Conservation (phyloP, 2,888 invertebrate genomes). For the Andrena bicolor region DNA sequence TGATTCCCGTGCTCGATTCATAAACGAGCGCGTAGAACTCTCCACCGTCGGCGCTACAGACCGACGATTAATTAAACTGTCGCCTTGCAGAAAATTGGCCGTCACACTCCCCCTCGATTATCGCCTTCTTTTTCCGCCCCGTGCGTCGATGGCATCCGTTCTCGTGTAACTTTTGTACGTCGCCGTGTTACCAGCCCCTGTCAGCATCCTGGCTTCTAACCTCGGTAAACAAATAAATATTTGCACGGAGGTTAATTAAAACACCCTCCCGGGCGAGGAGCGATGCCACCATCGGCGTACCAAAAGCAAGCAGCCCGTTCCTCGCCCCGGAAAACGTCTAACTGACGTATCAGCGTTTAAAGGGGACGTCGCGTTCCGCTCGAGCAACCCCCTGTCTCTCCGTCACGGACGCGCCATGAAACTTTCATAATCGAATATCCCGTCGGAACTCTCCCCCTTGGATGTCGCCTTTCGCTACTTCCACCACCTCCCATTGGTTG, state of each 20-base stretch:
- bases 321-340: slow-evolving; percentile 40
- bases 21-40: slow-evolving; percentile 26
- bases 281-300: slow-evolving; percentile 29
- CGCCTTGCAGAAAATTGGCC: not conserved
- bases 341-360: slow-evolving; percentile 58
- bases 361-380: slow-evolving; percentile 27
- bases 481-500: not conserved
- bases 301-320: slow-evolving; percentile 21
- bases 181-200: slow-evolving; percentile 30
- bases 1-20: slow-evolving; percentile 21
- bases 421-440: slow-evolving; percentile 56
- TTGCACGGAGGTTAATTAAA: slow-evolving; percentile 64
- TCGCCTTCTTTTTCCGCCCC: not conserved
- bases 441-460: not conserved
- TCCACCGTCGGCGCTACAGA: not conserved
- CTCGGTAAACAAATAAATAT: slow-evolving; percentile 65
- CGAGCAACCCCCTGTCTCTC: slow-evolving; percentile 8
- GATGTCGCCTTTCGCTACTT: not conserved
- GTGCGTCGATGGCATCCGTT: slow-evolving; percentile 12
- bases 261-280: slow-evolving; percentile 32
- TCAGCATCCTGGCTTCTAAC: slow-evolving; percentile 40
- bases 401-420: slow-evolving; percentile 30
- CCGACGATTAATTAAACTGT: slow-evolving; percentile 42
- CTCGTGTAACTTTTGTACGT: slow-evolving; percentile 48
- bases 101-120: not conserved